phyloP scores from a whole-genome alignment of 2,797 vertebrate genomes.

The Brachymystax lenok region DNA sequence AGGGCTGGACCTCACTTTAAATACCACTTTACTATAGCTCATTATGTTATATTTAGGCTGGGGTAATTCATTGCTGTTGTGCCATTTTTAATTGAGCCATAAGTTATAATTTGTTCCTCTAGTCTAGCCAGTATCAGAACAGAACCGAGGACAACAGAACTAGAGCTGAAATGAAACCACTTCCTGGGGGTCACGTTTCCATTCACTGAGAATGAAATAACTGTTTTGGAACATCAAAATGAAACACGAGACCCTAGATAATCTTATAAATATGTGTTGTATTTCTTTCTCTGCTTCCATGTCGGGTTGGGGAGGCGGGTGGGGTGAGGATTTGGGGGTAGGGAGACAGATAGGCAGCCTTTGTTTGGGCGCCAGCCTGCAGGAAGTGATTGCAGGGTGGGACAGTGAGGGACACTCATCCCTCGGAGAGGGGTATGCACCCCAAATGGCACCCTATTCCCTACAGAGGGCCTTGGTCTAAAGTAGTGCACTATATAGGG shows the following conservation, averaged over 20 bases:
- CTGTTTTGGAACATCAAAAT: constrained; percentile 67
- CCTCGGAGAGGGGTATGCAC: constrained; percentile 48
- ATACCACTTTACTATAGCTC: neutral
- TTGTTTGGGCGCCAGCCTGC: constrained; percentile 73
- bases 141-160: constrained; percentile 68
- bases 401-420: constrained; percentile 81
- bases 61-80: constrained; percentile 4
- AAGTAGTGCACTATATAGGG: no score
- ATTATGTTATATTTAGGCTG: constrained; percentile 7
- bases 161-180: constrained; percentile 39
- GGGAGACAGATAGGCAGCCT: constrained; percentile 65
- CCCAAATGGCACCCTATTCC: neutral
- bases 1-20: neutral
- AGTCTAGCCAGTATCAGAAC: no score
- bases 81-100: constrained; percentile 21
- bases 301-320: constrained; percentile 11
- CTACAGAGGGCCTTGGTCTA: neutral
- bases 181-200: constrained; percentile 71
- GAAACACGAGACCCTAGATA: constrained; percentile 74
- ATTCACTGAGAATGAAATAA: constrained; percentile 62
- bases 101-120: constrained; percentile 12
- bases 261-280: constrained; percentile 78
- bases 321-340: constrained; percentile 13
- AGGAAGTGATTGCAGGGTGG: constrained; percentile 75
- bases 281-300: constrained; percentile 65